Evolutionary conservation across 2,797 vertebrate genomes (phyloP).

Genomic region (Acipenser oxyrinchus): DNA sequence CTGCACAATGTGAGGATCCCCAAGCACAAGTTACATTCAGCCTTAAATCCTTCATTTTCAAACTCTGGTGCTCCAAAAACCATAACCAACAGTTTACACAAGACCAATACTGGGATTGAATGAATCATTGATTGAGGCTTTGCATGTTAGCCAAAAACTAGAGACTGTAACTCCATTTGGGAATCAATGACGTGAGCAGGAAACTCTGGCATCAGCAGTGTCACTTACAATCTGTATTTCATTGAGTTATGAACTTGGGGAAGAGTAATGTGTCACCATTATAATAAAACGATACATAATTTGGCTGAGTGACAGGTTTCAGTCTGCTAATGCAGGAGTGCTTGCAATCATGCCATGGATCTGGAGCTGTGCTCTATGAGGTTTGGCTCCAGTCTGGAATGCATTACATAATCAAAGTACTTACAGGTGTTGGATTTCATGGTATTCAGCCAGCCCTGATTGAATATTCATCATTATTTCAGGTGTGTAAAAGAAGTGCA

Average conservation of each 20-base stretch:
- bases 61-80: too few relatives aligned
- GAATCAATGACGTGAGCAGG: too few relatives aligned
- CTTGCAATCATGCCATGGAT: constrained; percentile 16
- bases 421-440: not conserved
- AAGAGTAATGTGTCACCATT: constrained; percentile 45
- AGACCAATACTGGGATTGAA: too few relatives aligned
- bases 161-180: too few relatives aligned
- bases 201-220: too few relatives aligned
- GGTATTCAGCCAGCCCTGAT: not conserved
- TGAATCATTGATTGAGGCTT: too few relatives aligned
- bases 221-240: too few relatives aligned
- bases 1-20: too few relatives aligned
- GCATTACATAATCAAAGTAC: constrained; percentile 3
- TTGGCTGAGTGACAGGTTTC: constrained; percentile 38
- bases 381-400: constrained; percentile 17
- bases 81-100: too few relatives aligned
- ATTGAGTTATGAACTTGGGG: constrained; percentile 42
- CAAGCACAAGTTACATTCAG: too few relatives aligned
- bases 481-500: constrained; percentile 46
- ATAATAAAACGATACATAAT: constrained; percentile 44
- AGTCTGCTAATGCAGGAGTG: constrained; percentile 4
- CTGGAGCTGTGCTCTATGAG: constrained; percentile 25
- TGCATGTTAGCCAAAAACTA: too few relatives aligned
- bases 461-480: constrained; percentile 21
- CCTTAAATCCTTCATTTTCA: too few relatives aligned